Base-by-base conservation (phyloP, 2,888 invertebrate species). In the Tineola bisselliella region DNA sequence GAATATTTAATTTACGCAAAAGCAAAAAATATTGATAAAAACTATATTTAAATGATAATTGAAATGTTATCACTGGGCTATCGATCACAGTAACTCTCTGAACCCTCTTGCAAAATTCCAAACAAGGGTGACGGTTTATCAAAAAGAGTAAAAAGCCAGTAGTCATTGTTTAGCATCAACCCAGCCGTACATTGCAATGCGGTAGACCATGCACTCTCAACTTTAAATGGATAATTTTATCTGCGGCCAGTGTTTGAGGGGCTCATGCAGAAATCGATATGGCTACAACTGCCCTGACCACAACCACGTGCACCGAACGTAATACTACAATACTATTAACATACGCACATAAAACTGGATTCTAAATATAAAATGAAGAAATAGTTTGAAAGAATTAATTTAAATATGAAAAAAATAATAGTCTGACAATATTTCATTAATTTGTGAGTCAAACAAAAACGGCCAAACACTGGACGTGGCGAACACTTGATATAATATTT, bases 401-500 rank as follows among this genome's bases (percentile, higher is more conserved):
- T 71, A 65, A 74, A 74, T 71, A 75, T 65, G 68, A 72, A 72
- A 74, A 67, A 75, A 69, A 65, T 70, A 72, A 67, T 65, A 67
- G 68, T 69, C 66, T 73, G 73, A 86, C 83, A 84, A 84, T 82
- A 75, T 76, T 77, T 78, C 81, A 81, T 84, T 83, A 84, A 83
- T 76, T 81, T 75, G 77, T 79, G 78, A 77, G 69, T 66, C 73
- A 79, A 83, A 84, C 74, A 79, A 76, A 71, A 67, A 68, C 71
- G 74, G 68, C 72, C 76, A 77, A 78, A 82, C 66, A 78, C 81
- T 81, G 87, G 87, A 86, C 87, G 66, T 72, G 68, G 68, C 69
- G 67, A 70, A 74, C 87, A 87, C 87, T 84, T 87, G 87, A 69
- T 70, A 68, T 75, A 87, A 87, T 87, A 86, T 87, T 87, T 80